phyloP scores from a whole-genome alignment of 2,797 vertebrate species.

The Myripristis murdjan region DNA sequence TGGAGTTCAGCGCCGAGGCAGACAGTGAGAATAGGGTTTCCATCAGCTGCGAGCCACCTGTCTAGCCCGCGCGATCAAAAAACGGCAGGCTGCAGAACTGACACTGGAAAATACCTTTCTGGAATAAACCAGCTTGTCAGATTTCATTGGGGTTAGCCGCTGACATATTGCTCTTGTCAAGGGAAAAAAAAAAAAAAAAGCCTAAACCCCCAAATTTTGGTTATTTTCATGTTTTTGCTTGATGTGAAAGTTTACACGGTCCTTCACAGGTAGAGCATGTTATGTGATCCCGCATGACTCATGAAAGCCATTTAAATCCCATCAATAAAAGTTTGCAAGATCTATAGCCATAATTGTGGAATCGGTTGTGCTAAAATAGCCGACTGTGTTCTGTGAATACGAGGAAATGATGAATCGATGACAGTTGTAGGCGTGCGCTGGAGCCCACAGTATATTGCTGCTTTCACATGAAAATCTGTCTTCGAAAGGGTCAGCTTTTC shows the following conservation, averaged over 20 bases:
- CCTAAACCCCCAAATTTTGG: not conserved
- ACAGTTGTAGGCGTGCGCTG: too few relatives aligned
- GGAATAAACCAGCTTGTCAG: constrained; percentile 34
- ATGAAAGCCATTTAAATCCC: not conserved
- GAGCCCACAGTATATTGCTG: too few relatives aligned
- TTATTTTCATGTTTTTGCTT: constrained; percentile 22
- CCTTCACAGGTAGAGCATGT: not conserved
- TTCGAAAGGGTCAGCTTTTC: too few relatives aligned
- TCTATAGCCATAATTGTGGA: not conserved
- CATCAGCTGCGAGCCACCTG: constrained; percentile 77
- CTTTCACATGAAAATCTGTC: too few relatives aligned
- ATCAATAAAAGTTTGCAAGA: not conserved
- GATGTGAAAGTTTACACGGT: not conserved
- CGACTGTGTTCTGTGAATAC: not conserved
- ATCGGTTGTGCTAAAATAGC: not conserved
- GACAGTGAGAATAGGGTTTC: constrained; percentile 64
- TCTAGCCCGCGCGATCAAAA: constrained; percentile 39
- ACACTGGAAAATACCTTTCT: constrained; percentile 28
- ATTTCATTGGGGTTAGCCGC: constrained; percentile 16
- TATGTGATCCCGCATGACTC: not conserved
- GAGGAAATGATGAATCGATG: not conserved
- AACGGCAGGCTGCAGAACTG: constrained; percentile 1
- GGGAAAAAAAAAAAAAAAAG: constrained; percentile 3
- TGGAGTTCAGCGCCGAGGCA: constrained; percentile 31
- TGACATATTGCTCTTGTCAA: constrained; percentile 31